Conservation (phyloP, 2,797 vertebrate species). For the Intellagama lesueurii region DNA sequence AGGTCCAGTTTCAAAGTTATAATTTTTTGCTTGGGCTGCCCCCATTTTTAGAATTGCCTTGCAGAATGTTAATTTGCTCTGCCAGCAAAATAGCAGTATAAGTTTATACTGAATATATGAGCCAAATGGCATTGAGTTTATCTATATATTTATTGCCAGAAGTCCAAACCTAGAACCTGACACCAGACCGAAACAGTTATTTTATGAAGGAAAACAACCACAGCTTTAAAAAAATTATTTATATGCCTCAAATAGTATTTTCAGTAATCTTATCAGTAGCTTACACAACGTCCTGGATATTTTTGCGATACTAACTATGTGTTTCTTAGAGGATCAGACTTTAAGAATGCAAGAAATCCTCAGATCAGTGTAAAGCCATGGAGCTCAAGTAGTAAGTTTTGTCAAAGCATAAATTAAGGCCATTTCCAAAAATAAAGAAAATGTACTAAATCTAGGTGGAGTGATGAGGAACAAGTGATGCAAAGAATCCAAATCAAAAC, state of each 20-base stretch:
- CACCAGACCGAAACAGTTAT: constrained; percentile 40
- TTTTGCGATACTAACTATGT: constrained; percentile 37
- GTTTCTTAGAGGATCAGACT: constrained; percentile 48
- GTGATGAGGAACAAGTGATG: not conserved
- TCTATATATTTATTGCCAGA: too few species aligned
- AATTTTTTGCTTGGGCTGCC: too few species aligned
- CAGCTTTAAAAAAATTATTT: constrained; percentile 37
- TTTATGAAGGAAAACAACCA: constrained; percentile 39
- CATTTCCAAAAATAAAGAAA: constrained; percentile 15
- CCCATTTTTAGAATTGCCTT: too few species aligned
- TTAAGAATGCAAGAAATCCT: constrained; percentile 55
- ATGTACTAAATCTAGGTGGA: constrained; percentile 37
- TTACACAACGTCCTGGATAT: constrained; percentile 14
- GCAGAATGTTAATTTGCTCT: too few species aligned
- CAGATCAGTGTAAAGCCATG: constrained; percentile 53
- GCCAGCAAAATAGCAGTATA: too few species aligned
- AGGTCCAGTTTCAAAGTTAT: too few species aligned
- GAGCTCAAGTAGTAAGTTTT: constrained; percentile 42
- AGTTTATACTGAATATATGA: not conserved
- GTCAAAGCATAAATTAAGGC: constrained; percentile 41
- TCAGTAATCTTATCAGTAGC: constrained; percentile 32
- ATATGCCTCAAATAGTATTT: constrained; percentile 48
- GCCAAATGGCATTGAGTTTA: not conserved
- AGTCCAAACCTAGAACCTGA: not conserved
- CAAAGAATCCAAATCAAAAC: constrained; percentile 13